phyloP scores from a whole-genome alignment of 2,888 invertebrate species.

The Drosophila mimetica region DNA sequence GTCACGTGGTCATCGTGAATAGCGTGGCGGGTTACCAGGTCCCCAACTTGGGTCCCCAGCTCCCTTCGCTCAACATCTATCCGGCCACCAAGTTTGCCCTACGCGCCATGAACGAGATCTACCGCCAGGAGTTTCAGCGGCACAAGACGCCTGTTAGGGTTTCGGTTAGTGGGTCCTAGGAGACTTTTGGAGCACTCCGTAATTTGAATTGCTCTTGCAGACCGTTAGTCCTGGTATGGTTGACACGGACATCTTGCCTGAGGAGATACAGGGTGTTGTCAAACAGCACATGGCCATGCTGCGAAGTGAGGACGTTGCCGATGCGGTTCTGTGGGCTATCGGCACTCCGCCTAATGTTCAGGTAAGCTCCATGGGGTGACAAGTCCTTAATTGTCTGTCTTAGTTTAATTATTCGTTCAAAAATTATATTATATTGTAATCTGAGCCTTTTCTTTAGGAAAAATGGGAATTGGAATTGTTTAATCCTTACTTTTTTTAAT shows the following conservation, averaged over 20 bases:
- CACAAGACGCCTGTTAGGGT: slow-evolving; percentile 81
- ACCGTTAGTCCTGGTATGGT: slow-evolving; percentile 82
- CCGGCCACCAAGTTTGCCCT: slow-evolving; percentile 83
- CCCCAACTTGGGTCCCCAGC: slow-evolving; percentile 77
- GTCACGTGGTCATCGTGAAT: slow-evolving; percentile 86
- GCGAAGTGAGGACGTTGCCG: slow-evolving; percentile 79
- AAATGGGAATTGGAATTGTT: no score
- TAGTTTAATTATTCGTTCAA: no score
- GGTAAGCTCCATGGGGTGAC: slow-evolving; percentile 15
- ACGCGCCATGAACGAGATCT: slow-evolving; percentile 84
- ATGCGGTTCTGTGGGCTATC: slow-evolving; percentile 81
- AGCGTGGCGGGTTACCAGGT: slow-evolving; percentile 83
- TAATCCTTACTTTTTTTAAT: no score
- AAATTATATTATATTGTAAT: no score
- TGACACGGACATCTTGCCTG: slow-evolving; percentile 81
- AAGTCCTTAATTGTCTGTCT: no score
- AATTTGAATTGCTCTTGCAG: slow-evolving; percentile 46
- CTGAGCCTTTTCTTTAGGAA: no score
- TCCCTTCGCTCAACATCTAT: slow-evolving; percentile 84
- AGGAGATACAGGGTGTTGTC: slow-evolving; percentile 71
- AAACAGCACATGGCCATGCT: slow-evolving; percentile 80
- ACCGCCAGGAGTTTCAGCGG: slow-evolving; percentile 83
- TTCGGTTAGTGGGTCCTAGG: slow-evolving; percentile 72
- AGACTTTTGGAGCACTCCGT: not conserved
- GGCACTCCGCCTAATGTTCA: slow-evolving; percentile 82